phyloP scores from a whole-genome alignment of 1,140 invertebrate species.

The Palaemon carinicauda region DNA sequence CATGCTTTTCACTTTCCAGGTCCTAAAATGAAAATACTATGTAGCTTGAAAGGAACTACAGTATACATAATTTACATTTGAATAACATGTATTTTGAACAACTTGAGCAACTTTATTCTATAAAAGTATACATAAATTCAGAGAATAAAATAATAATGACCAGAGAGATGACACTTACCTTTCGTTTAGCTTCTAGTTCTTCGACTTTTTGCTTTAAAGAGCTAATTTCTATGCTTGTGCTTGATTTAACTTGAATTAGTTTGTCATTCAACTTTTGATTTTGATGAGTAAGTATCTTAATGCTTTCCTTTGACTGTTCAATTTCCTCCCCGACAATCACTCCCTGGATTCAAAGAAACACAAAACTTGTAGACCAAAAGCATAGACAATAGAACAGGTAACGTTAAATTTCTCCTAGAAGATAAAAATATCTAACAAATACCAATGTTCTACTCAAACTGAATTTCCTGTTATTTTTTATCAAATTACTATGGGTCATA shows the following conservation, averaged over 20 bases:
- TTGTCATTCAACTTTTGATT: constrained; percentile 24
- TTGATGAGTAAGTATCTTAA: not conserved
- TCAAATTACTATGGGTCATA: too few relatives aligned
- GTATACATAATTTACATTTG: not conserved
- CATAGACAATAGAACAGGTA: too few relatives aligned
- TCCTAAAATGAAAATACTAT: not conserved
- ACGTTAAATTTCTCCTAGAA: too few relatives aligned
- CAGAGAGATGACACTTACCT: not conserved
- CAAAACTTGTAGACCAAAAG: not conserved
- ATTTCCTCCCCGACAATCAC: not conserved
- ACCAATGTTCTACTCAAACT: too few relatives aligned
- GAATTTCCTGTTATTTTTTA: too few relatives aligned
- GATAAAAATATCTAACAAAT: too few relatives aligned
- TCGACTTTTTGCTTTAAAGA: constrained; percentile 25
- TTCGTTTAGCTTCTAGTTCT: not conserved
- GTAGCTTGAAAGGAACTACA: not conserved
- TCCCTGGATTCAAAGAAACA: not conserved
- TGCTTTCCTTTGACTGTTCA: not conserved
- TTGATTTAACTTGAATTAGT: constrained; percentile 20
- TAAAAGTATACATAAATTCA: too few relatives aligned
- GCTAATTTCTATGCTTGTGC: constrained; percentile 11
- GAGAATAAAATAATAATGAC: too few relatives aligned
- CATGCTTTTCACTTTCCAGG: not conserved
- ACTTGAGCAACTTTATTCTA: too few relatives aligned
- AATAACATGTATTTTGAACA: too few relatives aligned